These are phyloP conservation scores for Zaprionus gabonicus DNA, from an alignment of 1,140 invertebrate species.

Conservation along the genomic window DNA sequence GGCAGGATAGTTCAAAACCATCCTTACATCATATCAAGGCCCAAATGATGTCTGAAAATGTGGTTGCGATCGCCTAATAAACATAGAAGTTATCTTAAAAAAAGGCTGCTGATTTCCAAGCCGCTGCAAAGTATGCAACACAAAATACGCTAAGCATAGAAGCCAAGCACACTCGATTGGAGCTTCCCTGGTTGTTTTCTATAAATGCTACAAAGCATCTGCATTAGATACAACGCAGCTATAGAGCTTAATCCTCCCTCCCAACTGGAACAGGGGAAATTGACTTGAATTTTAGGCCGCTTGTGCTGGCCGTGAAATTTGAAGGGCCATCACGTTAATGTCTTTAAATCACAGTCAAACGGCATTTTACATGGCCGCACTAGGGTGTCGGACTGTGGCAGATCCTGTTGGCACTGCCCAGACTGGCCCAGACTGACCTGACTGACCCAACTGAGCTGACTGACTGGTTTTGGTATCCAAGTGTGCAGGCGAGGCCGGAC, in stretches of 20 bases:
- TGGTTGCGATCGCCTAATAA: too few relatives aligned
- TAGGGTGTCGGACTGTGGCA: neutral
- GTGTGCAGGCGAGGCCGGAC: conserved; percentile 43
- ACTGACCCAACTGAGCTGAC: neutral
- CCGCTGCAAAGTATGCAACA: too few relatives aligned
- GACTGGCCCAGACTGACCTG: neutral
- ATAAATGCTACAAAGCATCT: neutral
- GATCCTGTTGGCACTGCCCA: too few relatives aligned
- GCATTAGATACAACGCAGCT: neutral
- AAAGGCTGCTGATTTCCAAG: too few relatives aligned
- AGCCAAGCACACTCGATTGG: too few relatives aligned
- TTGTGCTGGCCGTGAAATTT: conserved; percentile 41
- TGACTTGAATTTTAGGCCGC: conserved; percentile 28
- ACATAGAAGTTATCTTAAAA: too few relatives aligned
- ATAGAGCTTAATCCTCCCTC: neutral
- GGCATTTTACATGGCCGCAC: conserved; percentile 63
- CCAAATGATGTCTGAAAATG: too few relatives aligned
- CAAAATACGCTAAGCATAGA: too few relatives aligned
- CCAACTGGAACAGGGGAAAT: neutral
- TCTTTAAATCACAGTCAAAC: conserved; percentile 77
- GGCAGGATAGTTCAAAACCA: too few relatives aligned
- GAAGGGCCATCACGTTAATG: conserved; percentile 54
- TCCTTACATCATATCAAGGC: too few relatives aligned
- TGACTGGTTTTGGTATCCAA: conserved; percentile 23
- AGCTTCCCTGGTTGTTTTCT: too few relatives aligned